A percentile compares a stretch with the other conserved stretches of the same genome.
phyloP scores from a whole-genome alignment of 2,797 vertebrate genomes.

The Ceryle rudis region DNA sequence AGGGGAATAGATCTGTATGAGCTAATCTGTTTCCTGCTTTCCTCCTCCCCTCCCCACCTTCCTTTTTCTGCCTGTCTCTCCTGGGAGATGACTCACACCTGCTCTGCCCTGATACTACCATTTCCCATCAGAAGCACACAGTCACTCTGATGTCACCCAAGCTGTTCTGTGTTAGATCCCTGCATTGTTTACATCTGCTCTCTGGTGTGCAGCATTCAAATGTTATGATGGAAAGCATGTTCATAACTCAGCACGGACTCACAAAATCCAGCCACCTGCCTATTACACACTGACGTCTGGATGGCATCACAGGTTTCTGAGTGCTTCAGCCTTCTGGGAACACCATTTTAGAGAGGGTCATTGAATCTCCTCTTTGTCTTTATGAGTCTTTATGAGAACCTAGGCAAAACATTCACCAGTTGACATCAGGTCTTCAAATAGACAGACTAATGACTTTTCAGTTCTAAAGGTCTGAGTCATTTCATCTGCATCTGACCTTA shows the following conservation, averaged over 20 bases:
- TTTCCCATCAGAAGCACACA: slow-evolving; percentile 75
- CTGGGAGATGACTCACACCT: slow-evolving; percentile 80
- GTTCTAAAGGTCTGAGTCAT: neutral
- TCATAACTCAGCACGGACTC: slow-evolving; percentile 24
- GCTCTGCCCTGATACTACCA: slow-evolving; percentile 75
- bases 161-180: slow-evolving; percentile 78
- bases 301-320: slow-evolving; percentile 31
- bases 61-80: slow-evolving; percentile 57
- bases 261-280: slow-evolving; percentile 39
- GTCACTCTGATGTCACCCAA: slow-evolving; percentile 78
- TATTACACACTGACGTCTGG: slow-evolving; percentile 9
- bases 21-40: slow-evolving; percentile 67
- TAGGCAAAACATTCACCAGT: slow-evolving; percentile 6
- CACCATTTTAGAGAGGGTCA: neutral
- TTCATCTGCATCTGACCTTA: slow-evolving; percentile 15
- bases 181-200: slow-evolving; percentile 74
- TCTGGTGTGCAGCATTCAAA: slow-evolving; percentile 41
- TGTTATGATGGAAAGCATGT: neutral
- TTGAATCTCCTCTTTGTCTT: neutral
- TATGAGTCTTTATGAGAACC: neutral
- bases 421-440: neutral
- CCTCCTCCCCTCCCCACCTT: slow-evolving; percentile 40
- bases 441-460: neutral
- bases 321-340: slow-evolving; percentile 39
- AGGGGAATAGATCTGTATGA: slow-evolving; percentile 50